A percentile compares a stretch with the other conserved stretches of the same genome.
Conservation (phyloP, 1,140 invertebrate genomes). For the Trichonephila inaurata region DNA sequence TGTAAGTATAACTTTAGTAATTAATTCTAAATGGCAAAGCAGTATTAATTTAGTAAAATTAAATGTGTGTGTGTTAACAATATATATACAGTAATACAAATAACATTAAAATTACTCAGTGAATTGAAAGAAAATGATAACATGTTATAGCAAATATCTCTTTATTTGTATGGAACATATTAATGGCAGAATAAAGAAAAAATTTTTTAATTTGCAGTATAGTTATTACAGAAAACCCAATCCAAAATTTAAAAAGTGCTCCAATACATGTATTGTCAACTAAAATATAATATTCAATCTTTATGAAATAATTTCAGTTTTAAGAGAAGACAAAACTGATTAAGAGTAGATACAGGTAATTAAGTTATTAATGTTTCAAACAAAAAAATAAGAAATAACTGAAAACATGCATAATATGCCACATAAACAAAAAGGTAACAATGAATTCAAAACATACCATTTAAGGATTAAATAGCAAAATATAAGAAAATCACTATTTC, state of each 20-base stretch:
- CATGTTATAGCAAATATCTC: conserved; percentile 52
- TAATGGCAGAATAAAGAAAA: conserved; percentile 52
- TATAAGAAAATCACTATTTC: not conserved
- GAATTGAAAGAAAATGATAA: not conserved
- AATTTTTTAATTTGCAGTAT: conserved; percentile 32
- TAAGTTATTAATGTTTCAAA: not conserved
- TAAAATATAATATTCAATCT: not conserved
- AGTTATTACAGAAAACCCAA: conserved; percentile 8
- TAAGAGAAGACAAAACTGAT: not conserved
- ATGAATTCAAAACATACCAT: not conserved
- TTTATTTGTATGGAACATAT: conserved; percentile 50
- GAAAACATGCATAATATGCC: conserved; percentile 10
- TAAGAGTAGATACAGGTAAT: not conserved
- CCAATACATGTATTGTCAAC: not conserved
- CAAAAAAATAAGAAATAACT: not conserved
- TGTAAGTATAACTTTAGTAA: too few relatives aligned
- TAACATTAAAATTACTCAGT: not conserved
- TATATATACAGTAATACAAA: too few relatives aligned
- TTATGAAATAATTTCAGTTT: not conserved
- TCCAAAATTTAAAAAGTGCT: conserved; percentile 9
- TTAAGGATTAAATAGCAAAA: conserved; percentile 1
- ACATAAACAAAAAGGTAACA: not conserved
- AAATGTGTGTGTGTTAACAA: too few relatives aligned
- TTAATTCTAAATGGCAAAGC: too few relatives aligned
- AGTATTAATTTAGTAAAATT: too few relatives aligned